Base-by-base conservation (phyloP, 2,113 vertebrate species). In the Eolophus roseicapilla region DNA sequence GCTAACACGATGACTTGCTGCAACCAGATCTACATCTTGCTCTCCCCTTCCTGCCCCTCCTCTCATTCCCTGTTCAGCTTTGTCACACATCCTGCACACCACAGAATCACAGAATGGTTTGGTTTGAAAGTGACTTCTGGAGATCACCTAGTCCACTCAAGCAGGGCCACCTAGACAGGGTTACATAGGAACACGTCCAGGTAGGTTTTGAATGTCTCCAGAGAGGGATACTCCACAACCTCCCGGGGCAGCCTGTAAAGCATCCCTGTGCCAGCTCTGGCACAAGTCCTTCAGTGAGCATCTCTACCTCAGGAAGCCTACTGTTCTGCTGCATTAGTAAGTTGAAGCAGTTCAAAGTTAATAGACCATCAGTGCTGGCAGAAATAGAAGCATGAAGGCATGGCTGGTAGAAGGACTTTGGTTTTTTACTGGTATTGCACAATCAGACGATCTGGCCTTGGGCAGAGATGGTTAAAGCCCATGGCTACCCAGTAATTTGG, bases 401-500 rank as follows among this genome's bases (percentile, higher is more conserved):
- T 3, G 37, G 31, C 18, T 90, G 31, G 28, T 31, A 74, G 29
- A 53, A 95, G 27, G 27, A 73, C 35, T 37, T 35, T 59, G 19
- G 0, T n/a, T 80, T 77, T 88, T 24, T 8, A 44, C 11, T 29
- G 14, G 17, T 33, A 18, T 28, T 70, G 55, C 37, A 78, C 43
- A 20, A 91, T 41, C 39, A 90, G 44, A 64, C 33, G 28, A 86
- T 7, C 11, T 62, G 59, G 15, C 41, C 70, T 73, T 10, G 27
- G 57, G 67, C 24, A 82, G 28, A 77, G 19, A 13, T 57, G 31
- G 18, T 82, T 37, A 49, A 78, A 76, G 20, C 12, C 44, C 46
- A 70, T 0, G 0, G 19, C 27, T 81, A 20, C 20, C 28, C 46
- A 62, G 14, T 19, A 50, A 24, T 13, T 11, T 1, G 2, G 33